Base-by-base conservation (phyloP, 2,888 invertebrate genomes). In the Acleris cristana region DNA sequence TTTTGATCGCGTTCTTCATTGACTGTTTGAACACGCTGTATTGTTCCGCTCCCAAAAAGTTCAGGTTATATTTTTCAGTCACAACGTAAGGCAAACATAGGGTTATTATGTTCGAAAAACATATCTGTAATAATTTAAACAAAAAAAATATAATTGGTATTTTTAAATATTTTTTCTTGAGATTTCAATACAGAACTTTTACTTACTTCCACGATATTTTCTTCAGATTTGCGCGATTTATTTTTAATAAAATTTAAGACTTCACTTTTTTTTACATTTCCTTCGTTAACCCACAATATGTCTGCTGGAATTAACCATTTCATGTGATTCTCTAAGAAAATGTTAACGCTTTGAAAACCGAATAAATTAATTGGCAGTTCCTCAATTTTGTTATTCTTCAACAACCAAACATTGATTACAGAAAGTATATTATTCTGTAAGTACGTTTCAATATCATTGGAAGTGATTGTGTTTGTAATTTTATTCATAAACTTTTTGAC, bases 381-480 rank as follows among this genome's bases (percentile, higher is more conserved):
- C n/a, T 85, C 78, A 3, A 93, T 71, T 3, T 76, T 75, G 64
- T 85, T 83, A 16, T 85, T 82, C 48, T 82, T 83, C 8, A 80
- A 73, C 70, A 92, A 86, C 94, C 95, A 95, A 69, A 81, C 86
- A 56, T 90, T 79, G 18, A 95, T 69, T 53, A 95, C 75, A 30
- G 87, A 87, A 56, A 93, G 78, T n/a, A 94, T 82, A 76, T 94
- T 93, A 19, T 85, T 76, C 51, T 84, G 82, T 19, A 91, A 77
- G 73, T 90, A 92, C 19, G 76, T 71, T 77, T 87, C 72, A 76
- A 86, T 65, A 80, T 80, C 72, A 73, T 75, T 73, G 63, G 77
- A 69, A 63, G 83, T 75, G 64, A 86, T 73, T 65, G 74, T 71
- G n/a, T 75, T 80, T 1, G 82, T 80, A 4, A 93, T 83, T 66